Percentiles rank a stretch among this genome's conserved stretches.
These are phyloP conservation scores for Beris morrisii DNA, from an alignment of 2,888 invertebrate genomes.

Conservation along the genomic window DNA sequence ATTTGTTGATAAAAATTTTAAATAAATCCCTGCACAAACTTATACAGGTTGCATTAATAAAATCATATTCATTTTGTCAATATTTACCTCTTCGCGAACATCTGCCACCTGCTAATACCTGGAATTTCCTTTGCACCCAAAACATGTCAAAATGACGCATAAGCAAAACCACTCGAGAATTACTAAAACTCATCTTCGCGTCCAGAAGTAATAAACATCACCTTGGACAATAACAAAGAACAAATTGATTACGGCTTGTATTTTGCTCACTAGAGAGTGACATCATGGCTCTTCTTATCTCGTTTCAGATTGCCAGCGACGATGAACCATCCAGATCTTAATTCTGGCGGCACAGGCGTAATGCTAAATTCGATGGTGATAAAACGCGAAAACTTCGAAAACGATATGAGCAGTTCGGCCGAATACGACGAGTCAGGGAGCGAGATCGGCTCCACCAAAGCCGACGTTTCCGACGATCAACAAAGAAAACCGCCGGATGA, in stretches of 20 bases:
- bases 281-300: slow-evolving; percentile 25
- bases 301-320: slow-evolving; percentile 20
- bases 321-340: slow-evolving; percentile 25
- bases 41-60: no score
- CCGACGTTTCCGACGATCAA: slow-evolving; percentile 18
- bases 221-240: slow-evolving; percentile 5
- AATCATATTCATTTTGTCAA: no score
- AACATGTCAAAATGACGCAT: no score
- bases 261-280: no score
- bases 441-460: slow-evolving; percentile 35
- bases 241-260: no score
- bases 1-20: no score
- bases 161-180: no score
- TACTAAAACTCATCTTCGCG: no score
- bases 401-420: slow-evolving; percentile 35
- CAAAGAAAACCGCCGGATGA: slow-evolving; percentile 26
- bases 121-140: no score
- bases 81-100: no score
- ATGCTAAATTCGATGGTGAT: slow-evolving; percentile 28
- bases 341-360: background rate
- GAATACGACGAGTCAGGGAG: slow-evolving; percentile 34
- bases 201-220: background rate
- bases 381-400: slow-evolving; percentile 34
- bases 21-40: no score
- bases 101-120: no score